A percentile compares a stretch with the other conserved stretches of the same genome.
These are phyloP conservation scores for Brachycybe producta DNA, from an alignment of 2,888 invertebrate genomes.

Conservation along the genomic window DNA sequence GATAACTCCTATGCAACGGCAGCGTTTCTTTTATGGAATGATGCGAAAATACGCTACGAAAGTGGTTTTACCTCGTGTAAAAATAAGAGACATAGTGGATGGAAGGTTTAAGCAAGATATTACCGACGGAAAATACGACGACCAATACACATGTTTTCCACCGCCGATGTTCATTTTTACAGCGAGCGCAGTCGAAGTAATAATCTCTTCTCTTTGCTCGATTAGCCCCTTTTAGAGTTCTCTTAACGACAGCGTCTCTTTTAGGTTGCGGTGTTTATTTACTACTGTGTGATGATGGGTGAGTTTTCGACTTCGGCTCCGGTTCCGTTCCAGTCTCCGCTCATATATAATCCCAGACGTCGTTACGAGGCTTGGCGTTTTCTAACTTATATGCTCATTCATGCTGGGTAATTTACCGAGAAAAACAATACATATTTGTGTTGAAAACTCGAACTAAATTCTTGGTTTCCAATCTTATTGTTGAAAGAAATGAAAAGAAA, in stretches of 20 bases:
- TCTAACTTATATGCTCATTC: conserved; percentile 89
- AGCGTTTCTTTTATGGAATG: not conserved
- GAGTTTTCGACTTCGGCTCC: conserved; percentile 42
- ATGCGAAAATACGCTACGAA: not conserved
- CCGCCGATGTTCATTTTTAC: conserved; percentile 81
- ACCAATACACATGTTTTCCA: conserved; percentile 84
- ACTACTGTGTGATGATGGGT: conserved; percentile 37
- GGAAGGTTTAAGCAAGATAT: conserved; percentile 30
- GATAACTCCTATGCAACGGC: too few species aligned
- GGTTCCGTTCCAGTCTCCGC: conserved; percentile 63
- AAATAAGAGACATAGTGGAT: not conserved
- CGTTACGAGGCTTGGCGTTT: conserved; percentile 86
- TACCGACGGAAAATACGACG: conserved; percentile 52
- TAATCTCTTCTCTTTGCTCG: too few species aligned
- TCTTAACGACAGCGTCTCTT: conserved; percentile 3
- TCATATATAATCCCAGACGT: conserved; percentile 77
- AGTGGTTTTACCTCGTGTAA: not conserved
- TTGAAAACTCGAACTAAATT: not conserved
- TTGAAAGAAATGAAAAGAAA: too few species aligned
- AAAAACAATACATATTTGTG: not conserved
- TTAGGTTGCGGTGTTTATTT: conserved; percentile 41
- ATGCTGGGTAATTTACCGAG: conserved; percentile 57
- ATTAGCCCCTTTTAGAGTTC: too few species aligned
- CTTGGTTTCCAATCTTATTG: too few species aligned
- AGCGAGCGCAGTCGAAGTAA: conserved; percentile 75